Percentiles rank a stretch among this genome's conserved stretches.
Conservation (phyloP, 1,140 invertebrate genomes). For the Batillaria attramentaria region DNA sequence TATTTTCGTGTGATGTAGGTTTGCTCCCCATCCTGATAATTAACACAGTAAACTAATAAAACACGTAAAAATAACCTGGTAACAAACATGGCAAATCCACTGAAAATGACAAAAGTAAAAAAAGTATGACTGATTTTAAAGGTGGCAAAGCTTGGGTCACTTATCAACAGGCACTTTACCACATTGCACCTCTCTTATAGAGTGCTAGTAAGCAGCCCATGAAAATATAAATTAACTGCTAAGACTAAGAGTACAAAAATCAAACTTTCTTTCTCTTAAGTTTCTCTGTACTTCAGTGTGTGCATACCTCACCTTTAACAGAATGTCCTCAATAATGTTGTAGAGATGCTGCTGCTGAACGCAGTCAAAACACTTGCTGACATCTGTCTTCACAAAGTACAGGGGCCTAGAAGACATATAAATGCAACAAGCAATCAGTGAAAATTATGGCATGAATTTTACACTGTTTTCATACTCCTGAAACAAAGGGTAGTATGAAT, state of each 20-base stretch:
- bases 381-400: slow-evolving; percentile 61
- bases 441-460: too few relatives aligned
- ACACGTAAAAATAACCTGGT: not conserved
- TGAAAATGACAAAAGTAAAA: not conserved
- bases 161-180: too few relatives aligned
- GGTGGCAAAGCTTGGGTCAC: too few relatives aligned
- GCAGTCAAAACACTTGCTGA: slow-evolving; percentile 56
- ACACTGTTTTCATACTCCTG: too few relatives aligned
- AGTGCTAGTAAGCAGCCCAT: too few relatives aligned
- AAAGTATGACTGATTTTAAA: slow-evolving; percentile 1
- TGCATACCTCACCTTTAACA: slow-evolving; percentile 47
- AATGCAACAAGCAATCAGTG: not conserved
- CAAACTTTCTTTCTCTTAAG: too few relatives aligned
- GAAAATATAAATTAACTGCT: too few relatives aligned
- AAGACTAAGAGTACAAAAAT: too few relatives aligned
- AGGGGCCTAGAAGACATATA: slow-evolving; percentile 36
- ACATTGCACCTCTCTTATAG: too few relatives aligned
- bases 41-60: not conserved
- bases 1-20: slow-evolving; percentile 50
- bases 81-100: not conserved
- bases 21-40: slow-evolving; percentile 22
- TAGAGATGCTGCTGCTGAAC: slow-evolving; percentile 51
- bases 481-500: too few relatives aligned
- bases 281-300: too few relatives aligned
- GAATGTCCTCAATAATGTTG: slow-evolving; percentile 41